Base-by-base conservation (phyloP, 2,113 vertebrate species). In the Pomatostomus ruficeps region DNA sequence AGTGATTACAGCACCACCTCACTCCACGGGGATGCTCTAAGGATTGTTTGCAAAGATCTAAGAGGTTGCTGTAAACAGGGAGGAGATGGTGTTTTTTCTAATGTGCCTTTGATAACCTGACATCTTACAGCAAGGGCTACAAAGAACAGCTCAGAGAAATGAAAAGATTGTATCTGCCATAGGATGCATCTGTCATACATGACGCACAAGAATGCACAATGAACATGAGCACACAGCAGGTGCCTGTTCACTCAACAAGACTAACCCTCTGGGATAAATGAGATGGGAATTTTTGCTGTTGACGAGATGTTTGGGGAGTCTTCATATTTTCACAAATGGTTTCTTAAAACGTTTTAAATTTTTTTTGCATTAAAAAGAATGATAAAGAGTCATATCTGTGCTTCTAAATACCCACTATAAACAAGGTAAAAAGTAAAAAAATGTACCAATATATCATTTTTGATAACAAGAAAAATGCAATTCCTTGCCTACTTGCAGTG, bases 51-150 rank as follows among this genome's bases (percentile, higher is more conserved):
- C 59, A 31, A 77, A 63, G 55, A 74, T 48, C 63, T 85, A 89
- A 91, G 54, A 62, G 43, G 43, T 58, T 89, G 40, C n/a, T 57
- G 26, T 65, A 73, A 93, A 72, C 65, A 85, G 52, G 13, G 19
- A 86, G 42, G 29, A 49, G 49, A 67, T 8, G 9, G 49, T 70
- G 1, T 45, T 91, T 91, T 75, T 85, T 70, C 61, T 76, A 72
- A 75, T 13, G 36, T 28, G 45, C 58, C 58, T 88, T 91, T 96
- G 88, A 90, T 95, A 91, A 90, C 58, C 52, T 89, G 85, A 71
- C 81, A 88, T 77, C 45, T 52, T 57, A 75, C 52, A 74, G 36
- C 0, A 7, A 95, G 57, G 62, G 25, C 57, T 86, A 74, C 76
- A 72, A 93, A 78, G 70, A 92, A 52, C 31, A 67, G 77, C 68